A percentile compares a stretch with the other conserved stretches of the same genome.
These are phyloP conservation scores for Phoxinus dragarum DNA, from an alignment of 2,797 vertebrate species.

Conservation along the genomic window DNA sequence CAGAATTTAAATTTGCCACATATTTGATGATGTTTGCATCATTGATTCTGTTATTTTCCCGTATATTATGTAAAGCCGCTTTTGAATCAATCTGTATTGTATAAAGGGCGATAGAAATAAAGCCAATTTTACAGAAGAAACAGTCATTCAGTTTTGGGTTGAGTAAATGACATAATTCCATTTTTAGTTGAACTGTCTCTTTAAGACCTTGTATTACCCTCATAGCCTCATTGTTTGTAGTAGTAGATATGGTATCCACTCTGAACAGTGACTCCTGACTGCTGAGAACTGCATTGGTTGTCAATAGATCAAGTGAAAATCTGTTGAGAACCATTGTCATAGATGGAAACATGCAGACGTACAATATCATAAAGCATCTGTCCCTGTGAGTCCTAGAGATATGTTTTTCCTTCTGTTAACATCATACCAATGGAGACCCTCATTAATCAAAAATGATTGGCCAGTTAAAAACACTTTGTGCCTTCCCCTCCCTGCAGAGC, in stretches of 20 bases:
- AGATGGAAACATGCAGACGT: slow-evolving; percentile 4
- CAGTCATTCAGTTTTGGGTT: neutral
- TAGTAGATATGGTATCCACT: neutral
- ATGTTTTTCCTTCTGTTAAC: slow-evolving; percentile 45
- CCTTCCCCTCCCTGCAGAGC: slow-evolving; percentile 32
- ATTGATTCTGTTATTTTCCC: neutral
- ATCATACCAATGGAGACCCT: neutral
- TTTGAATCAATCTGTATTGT: neutral
- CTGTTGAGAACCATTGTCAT: neutral
- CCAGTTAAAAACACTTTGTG: slow-evolving; percentile 50
- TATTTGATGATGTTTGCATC: neutral
- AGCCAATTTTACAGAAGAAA: neutral
- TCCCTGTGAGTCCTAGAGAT: slow-evolving; percentile 4
- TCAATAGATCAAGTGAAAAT: neutral
- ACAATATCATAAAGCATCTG: slow-evolving; percentile 3
- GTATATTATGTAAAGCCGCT: neutral
- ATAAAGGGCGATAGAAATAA: neutral
- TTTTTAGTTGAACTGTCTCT: neutral
- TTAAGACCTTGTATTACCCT: neutral
- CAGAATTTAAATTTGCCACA: no score
- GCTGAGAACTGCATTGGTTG: neutral
- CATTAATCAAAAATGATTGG: slow-evolving; percentile 52
- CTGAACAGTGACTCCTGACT: neutral
- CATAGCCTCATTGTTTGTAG: neutral
- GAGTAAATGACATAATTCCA: neutral